Conservation (phyloP, 1,140 invertebrate genomes). For the Saccostrea glomerata region DNA sequence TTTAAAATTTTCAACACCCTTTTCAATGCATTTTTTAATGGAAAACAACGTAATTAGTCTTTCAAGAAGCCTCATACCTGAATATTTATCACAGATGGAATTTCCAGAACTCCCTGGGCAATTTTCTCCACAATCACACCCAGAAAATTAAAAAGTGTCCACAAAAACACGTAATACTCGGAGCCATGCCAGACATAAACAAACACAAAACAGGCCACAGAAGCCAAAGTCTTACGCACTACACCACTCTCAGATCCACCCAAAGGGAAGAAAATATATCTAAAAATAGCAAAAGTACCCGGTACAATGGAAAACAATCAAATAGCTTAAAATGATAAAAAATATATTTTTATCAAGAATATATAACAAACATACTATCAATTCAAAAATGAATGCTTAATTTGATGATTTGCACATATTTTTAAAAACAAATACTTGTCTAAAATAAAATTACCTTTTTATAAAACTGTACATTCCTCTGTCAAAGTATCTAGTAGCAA, state of each 20-base stretch:
- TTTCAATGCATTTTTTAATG: no score
- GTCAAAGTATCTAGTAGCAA: slow-evolving; percentile 87
- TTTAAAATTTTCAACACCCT: no score
- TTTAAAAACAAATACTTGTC: no score
- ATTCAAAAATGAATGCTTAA: no score
- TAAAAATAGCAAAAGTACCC: slow-evolving; percentile 41
- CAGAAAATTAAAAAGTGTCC: slow-evolving; percentile 90
- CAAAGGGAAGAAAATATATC: slow-evolving; percentile 90
- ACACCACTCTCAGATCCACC: slow-evolving; percentile 80
- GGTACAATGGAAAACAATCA: background rate
- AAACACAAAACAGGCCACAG: slow-evolving; percentile 90
- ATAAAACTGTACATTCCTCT: slow-evolving; percentile 93
- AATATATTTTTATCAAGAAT: no score
- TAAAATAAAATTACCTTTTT: slow-evolving; percentile 88
- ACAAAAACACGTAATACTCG: slow-evolving; percentile 88
- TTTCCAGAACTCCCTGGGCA: slow-evolving; percentile 62
- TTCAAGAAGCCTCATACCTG: slow-evolving; percentile 42
- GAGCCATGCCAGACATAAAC: slow-evolving; percentile 95
- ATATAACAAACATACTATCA: no score
- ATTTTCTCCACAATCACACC: slow-evolving; percentile 87
- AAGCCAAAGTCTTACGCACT: slow-evolving; percentile 85
- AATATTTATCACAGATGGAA: slow-evolving; percentile 46
- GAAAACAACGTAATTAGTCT: no score
- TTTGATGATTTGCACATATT: no score
- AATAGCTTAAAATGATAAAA: no score